Percentiles rank a stretch among this genome's conserved stretches.
Evolutionary conservation across 2,113 vertebrate genomes (phyloP).

Genomic region (Paramisgurnus dabryanus): DNA sequence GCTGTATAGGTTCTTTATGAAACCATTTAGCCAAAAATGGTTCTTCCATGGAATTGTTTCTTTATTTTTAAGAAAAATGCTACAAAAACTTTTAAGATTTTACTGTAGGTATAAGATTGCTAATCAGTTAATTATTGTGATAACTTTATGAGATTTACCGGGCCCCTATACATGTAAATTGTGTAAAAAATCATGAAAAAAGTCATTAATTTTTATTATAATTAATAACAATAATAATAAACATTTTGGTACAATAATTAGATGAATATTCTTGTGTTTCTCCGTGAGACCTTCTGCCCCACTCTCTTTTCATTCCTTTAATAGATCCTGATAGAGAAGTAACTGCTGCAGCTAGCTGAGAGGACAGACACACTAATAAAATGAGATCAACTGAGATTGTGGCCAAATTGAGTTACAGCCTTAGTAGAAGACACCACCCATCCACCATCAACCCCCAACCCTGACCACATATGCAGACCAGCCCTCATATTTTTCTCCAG

Average conservation of each 20-base stretch:
- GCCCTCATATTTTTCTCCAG: constrained; percentile 16
- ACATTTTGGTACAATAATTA: not conserved
- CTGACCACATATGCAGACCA: constrained; percentile 43
- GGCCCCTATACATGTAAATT: too few species aligned
- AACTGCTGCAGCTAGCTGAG: constrained; percentile 28
- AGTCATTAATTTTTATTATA: too few species aligned
- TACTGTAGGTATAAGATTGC: too few species aligned
- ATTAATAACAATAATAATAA: too few species aligned
- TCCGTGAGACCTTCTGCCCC: not conserved
- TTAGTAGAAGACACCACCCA: constrained; percentile 10
- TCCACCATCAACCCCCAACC: not conserved
- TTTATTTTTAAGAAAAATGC: too few species aligned
- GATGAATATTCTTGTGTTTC: not conserved
- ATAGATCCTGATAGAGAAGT: constrained; percentile 34
- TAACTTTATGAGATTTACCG: too few species aligned
- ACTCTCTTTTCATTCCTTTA: constrained; percentile 23
- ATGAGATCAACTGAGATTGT: constrained; percentile 52
- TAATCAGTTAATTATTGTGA: too few species aligned
- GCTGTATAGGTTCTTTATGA: too few species aligned
- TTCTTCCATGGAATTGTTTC: too few species aligned
- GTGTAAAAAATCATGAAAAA: too few species aligned
- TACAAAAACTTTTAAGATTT: too few species aligned
- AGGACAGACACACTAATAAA: constrained; percentile 51
- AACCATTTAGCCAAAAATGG: too few species aligned
- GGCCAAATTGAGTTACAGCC: constrained; percentile 50